A percentile compares a stretch with the other conserved stretches of the same genome.
Evolutionary conservation across 2,797 vertebrate species (phyloP).

Genomic region (Hapalemur alaotrensis): DNA sequence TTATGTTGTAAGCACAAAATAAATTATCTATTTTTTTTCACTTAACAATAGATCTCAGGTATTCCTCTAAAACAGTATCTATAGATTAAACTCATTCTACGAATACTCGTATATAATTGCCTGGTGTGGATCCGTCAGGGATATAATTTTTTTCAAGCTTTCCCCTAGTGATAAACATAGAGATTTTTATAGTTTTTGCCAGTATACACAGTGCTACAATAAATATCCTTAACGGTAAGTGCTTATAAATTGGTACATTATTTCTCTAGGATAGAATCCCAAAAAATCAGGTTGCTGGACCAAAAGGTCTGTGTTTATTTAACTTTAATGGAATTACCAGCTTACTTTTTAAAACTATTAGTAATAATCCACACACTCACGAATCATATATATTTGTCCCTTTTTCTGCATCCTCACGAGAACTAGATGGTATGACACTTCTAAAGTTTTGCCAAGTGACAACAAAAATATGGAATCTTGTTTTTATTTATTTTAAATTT

Average conservation of each 20-base stretch:
- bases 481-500: conserved; percentile 20
- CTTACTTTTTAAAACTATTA: neutral
- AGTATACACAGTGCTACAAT: neutral
- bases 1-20: neutral
- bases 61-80: neutral
- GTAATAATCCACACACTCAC: neutral
- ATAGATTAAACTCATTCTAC: neutral
- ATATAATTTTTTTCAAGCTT: neutral
- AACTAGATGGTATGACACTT: neutral
- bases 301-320: neutral
- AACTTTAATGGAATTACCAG: neutral
- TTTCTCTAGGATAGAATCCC: neutral
- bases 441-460: neutral
- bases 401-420: neutral
- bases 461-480: neutral
- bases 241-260: neutral
- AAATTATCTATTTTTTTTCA: neutral
- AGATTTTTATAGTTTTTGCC: neutral
- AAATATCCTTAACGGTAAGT: neutral
- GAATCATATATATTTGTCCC: neutral
- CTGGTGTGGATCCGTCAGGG: neutral
- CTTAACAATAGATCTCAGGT: neutral
- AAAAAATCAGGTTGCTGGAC: neutral
- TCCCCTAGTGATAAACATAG: neutral
- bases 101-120: neutral